Conservation (phyloP, 2,888 invertebrate genomes). For the Drosophila nigricruria region DNA sequence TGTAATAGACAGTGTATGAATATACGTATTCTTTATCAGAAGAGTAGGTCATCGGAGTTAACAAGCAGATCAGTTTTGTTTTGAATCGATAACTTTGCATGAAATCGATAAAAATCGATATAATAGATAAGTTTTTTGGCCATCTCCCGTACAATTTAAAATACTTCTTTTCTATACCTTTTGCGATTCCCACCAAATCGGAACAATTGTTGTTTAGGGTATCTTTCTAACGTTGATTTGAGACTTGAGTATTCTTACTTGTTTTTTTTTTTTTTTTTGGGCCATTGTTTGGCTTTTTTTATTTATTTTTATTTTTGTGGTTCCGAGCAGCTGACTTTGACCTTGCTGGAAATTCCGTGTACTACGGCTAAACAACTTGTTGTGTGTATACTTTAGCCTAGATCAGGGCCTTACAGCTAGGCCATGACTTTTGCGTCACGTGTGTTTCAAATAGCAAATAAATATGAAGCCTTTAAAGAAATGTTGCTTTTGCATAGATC, state of each 20-base stretch:
- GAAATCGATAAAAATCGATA: background rate
- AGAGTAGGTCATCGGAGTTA: too few relatives aligned
- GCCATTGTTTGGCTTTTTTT: conserved; percentile 28
- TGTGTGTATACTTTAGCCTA: conserved; percentile 24
- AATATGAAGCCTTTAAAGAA: conserved; percentile 8
- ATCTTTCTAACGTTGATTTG: background rate
- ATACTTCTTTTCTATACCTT: background rate
- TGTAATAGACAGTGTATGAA: background rate
- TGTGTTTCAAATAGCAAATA: background rate
- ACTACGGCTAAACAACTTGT: conserved; percentile 16
- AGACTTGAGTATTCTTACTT: background rate
- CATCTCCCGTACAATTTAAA: too few relatives aligned
- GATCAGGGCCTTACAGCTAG: conserved; percentile 28
- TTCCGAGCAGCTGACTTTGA: conserved; percentile 80
- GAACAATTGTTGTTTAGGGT: background rate
- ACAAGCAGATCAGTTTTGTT: too few relatives aligned
- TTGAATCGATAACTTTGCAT: too few relatives aligned
- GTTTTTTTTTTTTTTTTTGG: conserved; percentile 11
- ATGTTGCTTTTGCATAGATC: conserved; percentile 49
- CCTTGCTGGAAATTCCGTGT: conserved; percentile 56
- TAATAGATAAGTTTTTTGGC: too few relatives aligned
- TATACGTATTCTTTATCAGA: background rate
- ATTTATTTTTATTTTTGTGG: conserved; percentile 22
- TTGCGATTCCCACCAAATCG: background rate
- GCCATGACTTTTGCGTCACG: conserved; percentile 40